Conservation (phyloP, 2,888 invertebrate species). For the Alviniconcha strummeri region DNA sequence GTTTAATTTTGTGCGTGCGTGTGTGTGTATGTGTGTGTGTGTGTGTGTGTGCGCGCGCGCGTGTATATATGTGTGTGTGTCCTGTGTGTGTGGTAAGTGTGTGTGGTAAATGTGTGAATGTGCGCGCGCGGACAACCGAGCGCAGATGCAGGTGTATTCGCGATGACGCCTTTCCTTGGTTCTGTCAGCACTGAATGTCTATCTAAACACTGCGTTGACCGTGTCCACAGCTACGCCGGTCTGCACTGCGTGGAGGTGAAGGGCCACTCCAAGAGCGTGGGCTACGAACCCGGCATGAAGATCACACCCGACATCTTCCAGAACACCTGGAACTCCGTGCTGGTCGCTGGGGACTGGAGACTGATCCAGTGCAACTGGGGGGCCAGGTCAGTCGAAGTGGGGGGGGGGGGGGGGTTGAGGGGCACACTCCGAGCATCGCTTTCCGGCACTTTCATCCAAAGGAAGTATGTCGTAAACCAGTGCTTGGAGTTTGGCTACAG, state of each 20-base stretch:
- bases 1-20: background rate
- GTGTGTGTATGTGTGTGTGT: background rate
- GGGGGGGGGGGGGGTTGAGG: background rate
- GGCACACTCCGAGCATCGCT: background rate
- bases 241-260: constrained; percentile 72
- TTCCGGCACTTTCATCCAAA: too few relatives aligned
- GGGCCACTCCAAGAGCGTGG: constrained; percentile 74
- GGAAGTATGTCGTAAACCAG: too few relatives aligned
- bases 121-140: background rate
- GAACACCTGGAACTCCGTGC: constrained; percentile 74
- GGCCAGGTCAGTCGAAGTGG: constrained; percentile 62
- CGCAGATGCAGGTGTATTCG: background rate
- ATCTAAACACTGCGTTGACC: background rate
- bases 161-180: background rate
- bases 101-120: background rate
- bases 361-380: constrained; percentile 74
- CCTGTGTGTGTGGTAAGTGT: background rate
- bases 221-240: constrained; percentile 69
- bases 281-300: constrained; percentile 74
- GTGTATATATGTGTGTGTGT: background rate
- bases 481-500: background rate
- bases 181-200: too few relatives aligned
- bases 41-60: background rate
- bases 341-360: constrained; percentile 73
- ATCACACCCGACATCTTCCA: constrained; percentile 71